Base-by-base conservation (phyloP, 2,797 vertebrate species). In the Thamnophis elegans region DNA sequence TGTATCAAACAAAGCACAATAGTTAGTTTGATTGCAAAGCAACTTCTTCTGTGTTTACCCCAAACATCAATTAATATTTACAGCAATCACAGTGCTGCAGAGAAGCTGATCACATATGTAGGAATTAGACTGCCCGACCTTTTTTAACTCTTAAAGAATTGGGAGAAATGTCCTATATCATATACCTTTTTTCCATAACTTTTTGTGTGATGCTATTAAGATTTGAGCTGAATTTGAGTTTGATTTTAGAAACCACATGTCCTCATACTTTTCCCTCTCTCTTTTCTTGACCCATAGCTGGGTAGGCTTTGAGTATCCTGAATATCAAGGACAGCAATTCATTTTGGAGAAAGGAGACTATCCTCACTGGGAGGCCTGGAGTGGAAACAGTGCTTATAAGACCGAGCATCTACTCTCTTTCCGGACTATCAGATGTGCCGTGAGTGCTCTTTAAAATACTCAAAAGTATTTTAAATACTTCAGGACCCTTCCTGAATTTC, bases 331-430 rank as follows among this genome's bases (percentile, higher is more conserved):
- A 91, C 99, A 99, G 97, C 99, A 99, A 97, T 99, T 99, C 94
- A 99, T 99, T 96, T 97, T 99, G 97, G 99, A 99, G 98, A 99
- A 99, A 96, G 99, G 99, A 56, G 99, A 99, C 96, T 99, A 99
- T 85, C 99, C 99, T 91, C 98, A 98, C 94, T 99, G 98, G 95
- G 98, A 98, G 93, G 98, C 99, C 94, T 99, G 99, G 99, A 99
- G 99, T 0, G 99, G 99, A 94, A 99, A 99, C 97, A 99, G 98
- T 25, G 97, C 98, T 96, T 99, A 99, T 97, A 98, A 98, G 96
- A 99, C 98, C 1, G 98, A 99, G 95, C 98, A 99, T 96, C 97
- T 99, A 96, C 99, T 99, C 89, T 99, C 99, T 86, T 99, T 99
- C 97, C 98, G 98, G 96, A 98, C 99, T 90, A 95, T 99, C 97